Conservation (phyloP, 2,797 vertebrate species). For the Sebastes hubbsi region DNA sequence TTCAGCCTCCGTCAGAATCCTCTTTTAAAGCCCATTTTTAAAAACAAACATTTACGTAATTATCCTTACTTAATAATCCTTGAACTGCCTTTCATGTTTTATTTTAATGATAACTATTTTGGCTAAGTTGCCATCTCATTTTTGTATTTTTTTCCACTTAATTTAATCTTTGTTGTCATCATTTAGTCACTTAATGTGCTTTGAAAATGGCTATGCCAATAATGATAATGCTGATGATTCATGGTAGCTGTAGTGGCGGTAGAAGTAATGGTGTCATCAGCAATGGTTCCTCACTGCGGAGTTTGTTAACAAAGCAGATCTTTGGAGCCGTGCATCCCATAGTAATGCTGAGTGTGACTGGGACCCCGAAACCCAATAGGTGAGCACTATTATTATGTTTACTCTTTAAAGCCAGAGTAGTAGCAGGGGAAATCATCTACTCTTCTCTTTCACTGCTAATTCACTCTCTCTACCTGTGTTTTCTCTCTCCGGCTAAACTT, state of each 20-base stretch:
- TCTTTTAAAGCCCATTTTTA: slow-evolving; percentile 19
- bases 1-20: slow-evolving; percentile 2
- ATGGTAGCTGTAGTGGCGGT: background rate
- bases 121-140: slow-evolving; percentile 18
- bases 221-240: slow-evolving; percentile 31
- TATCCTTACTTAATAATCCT: slow-evolving; percentile 57
- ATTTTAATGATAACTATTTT: slow-evolving; percentile 19
- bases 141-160: slow-evolving; percentile 21
- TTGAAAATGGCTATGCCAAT: slow-evolving; percentile 17
- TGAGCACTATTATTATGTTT: slow-evolving; percentile 78
- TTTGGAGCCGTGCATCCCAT: slow-evolving; percentile 31
- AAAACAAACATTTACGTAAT: slow-evolving; percentile 49
- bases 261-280: slow-evolving; percentile 10
- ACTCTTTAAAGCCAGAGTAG: slow-evolving; percentile 70
- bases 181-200: slow-evolving; percentile 44
- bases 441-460: slow-evolving; percentile 52
- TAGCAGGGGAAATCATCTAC: slow-evolving; percentile 76
- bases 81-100: slow-evolving; percentile 23
- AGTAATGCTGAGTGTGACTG: slow-evolving; percentile 49
- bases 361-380: slow-evolving; percentile 47
- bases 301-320: slow-evolving; percentile 47
- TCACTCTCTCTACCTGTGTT: slow-evolving; percentile 31
- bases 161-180: slow-evolving; percentile 23
- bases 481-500: slow-evolving; percentile 51
- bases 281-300: slow-evolving; percentile 6